phyloP scores from a whole-genome alignment of 92 coral and sea anemone genomes.

The Epizoanthus rinbou region DNA sequence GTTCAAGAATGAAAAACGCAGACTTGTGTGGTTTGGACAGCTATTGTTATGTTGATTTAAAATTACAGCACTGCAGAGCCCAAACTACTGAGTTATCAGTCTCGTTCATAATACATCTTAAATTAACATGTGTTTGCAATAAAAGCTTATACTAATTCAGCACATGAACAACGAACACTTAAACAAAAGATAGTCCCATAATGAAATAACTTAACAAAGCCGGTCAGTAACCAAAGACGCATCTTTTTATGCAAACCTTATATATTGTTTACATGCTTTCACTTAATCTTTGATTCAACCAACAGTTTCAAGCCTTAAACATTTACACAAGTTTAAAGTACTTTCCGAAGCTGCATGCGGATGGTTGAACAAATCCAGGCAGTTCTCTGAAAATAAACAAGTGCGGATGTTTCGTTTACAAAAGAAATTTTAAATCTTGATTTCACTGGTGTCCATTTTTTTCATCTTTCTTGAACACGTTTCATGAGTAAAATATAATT shows the following conservation, averaged over 20 bases:
- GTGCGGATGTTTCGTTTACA: too few relatives aligned
- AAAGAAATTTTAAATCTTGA: too few relatives aligned
- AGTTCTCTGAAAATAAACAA: background rate
- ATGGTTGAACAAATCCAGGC: background rate
- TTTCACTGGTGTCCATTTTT: too few relatives aligned
- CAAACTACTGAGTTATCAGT: background rate
- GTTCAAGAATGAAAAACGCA: slow-evolving; percentile 15
- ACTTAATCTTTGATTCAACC: slow-evolving; percentile 10
- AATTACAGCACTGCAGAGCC: slow-evolving; percentile 10
- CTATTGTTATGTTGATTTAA: slow-evolving; percentile 24
- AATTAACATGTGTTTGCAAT: slow-evolving; percentile 34
- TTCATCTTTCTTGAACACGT: too few relatives aligned
- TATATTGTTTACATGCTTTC: slow-evolving; percentile 35
- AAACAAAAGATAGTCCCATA: slow-evolving; percentile 13
- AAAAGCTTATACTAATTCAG: slow-evolving; percentile 1
- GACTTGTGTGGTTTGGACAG: background rate
- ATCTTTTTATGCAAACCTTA: background rate
- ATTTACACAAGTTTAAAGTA: background rate
- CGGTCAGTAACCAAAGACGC: background rate
- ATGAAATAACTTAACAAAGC: slow-evolving; percentile 35
- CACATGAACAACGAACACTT: slow-evolving; percentile 37
- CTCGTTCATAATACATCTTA: background rate
- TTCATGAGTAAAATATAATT: too few relatives aligned
- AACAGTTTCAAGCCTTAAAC: background rate
- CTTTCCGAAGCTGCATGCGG: too few relatives aligned